Evolutionary conservation across 2,113 vertebrate genomes (phyloP).

Genomic region (Oophaga pumilio): DNA sequence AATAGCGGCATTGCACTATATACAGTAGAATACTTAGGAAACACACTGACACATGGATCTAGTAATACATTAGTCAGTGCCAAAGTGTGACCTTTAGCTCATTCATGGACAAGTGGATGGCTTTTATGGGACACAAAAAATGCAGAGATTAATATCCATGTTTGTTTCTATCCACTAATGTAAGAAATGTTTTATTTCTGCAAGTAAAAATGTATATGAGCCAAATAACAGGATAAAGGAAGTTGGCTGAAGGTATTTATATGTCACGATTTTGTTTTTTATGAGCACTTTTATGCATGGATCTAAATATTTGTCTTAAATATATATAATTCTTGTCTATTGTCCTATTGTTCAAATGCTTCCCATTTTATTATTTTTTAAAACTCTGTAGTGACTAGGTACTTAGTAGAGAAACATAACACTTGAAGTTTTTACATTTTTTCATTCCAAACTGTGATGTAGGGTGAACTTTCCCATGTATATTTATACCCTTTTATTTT

Average conservation of each 20-base stretch:
- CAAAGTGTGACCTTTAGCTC: neutral
- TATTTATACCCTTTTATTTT: too few species aligned
- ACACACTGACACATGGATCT: neutral
- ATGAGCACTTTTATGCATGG: neutral
- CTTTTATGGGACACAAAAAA: neutral
- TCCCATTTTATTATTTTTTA: neutral
- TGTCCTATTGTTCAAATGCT: neutral
- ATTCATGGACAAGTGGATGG: neutral
- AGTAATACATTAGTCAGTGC: neutral
- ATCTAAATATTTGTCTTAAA: neutral
- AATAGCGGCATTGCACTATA: neutral
- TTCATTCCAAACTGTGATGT: too few species aligned
- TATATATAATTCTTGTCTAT: neutral
- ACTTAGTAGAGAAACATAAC: neutral
- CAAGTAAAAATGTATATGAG: neutral
- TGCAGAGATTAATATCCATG: neutral
- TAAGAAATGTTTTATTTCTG: neutral
- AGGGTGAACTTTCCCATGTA: too few species aligned
- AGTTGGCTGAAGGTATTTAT: neutral
- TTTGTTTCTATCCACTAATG: conserved; percentile 13
- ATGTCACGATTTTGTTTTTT: neutral
- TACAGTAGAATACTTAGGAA: neutral
- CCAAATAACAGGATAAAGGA: neutral
- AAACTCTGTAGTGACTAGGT: neutral
- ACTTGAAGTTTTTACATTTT: neutral